phyloP scores from a whole-genome alignment of 2,113 vertebrate species.

The Heterotis niloticus region DNA sequence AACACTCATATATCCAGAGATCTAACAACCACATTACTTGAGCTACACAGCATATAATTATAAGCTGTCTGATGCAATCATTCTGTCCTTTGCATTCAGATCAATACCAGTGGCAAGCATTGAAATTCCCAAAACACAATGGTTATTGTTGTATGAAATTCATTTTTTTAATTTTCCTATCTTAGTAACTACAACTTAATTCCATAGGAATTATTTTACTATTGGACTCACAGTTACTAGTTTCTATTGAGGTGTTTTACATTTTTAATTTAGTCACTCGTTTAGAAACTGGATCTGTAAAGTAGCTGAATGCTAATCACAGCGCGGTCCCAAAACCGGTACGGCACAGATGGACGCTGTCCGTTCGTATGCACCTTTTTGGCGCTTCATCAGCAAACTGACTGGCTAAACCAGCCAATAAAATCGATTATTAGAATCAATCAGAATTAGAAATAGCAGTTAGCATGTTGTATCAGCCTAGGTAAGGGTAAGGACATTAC shows the following conservation, averaged over 20 bases:
- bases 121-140: background rate
- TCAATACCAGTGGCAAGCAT: background rate
- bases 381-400: background rate
- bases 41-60: too few relatives aligned
- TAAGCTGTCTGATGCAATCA: too few relatives aligned
- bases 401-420: background rate
- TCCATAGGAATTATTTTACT: conserved; percentile 1
- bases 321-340: background rate
- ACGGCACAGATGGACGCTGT: background rate
- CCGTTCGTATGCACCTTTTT: background rate
- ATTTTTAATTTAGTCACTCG: background rate
- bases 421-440: background rate
- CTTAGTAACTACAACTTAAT: background rate
- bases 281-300: background rate
- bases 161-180: background rate
- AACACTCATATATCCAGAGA: background rate
- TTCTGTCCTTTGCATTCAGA: conserved; percentile 3
- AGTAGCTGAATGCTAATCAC: too few relatives aligned
- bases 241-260: conserved; percentile 1
- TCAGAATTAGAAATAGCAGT: background rate
- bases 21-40: background rate
- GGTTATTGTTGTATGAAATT: background rate
- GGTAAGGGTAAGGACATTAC: background rate
- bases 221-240: conserved; percentile 2
- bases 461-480: background rate